Conservation (phyloP, 2,888 invertebrate genomes). For the Cyclophora albipunctata region DNA sequence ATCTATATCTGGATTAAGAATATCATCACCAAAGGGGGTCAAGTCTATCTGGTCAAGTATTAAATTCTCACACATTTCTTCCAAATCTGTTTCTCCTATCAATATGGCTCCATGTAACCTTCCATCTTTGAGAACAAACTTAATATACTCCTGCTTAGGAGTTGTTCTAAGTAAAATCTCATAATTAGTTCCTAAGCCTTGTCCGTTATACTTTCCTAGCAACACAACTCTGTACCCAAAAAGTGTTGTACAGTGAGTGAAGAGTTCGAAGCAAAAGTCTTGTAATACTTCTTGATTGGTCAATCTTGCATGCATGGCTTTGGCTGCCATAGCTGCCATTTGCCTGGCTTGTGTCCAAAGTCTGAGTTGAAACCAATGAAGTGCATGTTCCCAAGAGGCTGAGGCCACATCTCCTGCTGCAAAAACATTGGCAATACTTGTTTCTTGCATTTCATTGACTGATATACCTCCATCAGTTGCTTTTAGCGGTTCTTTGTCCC, state of each 20-base stretch:
- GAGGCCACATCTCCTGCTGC: conserved; percentile 97
- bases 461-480: conserved; percentile 87
- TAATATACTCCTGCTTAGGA: conserved; percentile 86
- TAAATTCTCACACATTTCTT: conserved; percentile 98
- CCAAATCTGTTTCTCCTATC: conserved; percentile 97
- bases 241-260: conserved; percentile 95
- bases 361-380: conserved; percentile 95
- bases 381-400: conserved; percentile 84
- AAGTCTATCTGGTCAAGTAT: conserved; percentile 96
- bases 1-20: conserved; percentile 96
- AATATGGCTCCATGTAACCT: conserved; percentile 94
- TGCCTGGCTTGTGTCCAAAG: conserved; percentile 99
- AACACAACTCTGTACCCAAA: conserved; percentile 96
- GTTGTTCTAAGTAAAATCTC: conserved; percentile 91
- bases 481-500: conserved; percentile 66
- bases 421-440: conserved; percentile 84
- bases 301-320: conserved; percentile 84
- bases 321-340: conserved; percentile 96
- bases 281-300: conserved; percentile 80
- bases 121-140: conserved; percentile 89
- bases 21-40: conserved; percentile 89
- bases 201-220: conserved; percentile 94
- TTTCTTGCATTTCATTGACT: conserved; percentile 91
- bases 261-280: conserved; percentile 98
- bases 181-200: conserved; percentile 85